These are phyloP conservation scores for Harpalus rubripes DNA, from an alignment of 2,888 invertebrate genomes.

Conservation along the genomic window DNA sequence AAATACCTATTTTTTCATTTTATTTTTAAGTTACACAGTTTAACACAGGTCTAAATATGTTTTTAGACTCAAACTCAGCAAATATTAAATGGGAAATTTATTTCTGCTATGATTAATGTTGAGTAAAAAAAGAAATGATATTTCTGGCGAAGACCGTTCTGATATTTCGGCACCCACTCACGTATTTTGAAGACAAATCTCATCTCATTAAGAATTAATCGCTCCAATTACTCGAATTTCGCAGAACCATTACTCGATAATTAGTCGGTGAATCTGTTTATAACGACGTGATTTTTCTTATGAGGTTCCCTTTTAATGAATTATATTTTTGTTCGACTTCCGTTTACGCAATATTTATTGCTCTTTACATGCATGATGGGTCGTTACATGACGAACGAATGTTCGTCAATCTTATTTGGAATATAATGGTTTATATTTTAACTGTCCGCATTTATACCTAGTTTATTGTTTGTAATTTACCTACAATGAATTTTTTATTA, in stretches of 20 bases:
- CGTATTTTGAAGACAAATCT: conserved; percentile 12
- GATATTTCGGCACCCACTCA: background rate
- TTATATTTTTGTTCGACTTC: conserved; percentile 27
- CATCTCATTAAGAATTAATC: conserved; percentile 12
- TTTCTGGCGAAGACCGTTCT: background rate
- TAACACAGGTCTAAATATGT: too few species aligned
- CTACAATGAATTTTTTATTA: conserved; percentile 22
- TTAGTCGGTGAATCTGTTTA: conserved; percentile 23
- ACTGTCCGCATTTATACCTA: background rate
- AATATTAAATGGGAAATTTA: background rate
- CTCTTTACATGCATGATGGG: conserved; percentile 15
- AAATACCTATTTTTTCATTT: too few species aligned
- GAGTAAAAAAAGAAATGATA: background rate
- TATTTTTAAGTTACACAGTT: too few species aligned
- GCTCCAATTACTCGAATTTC: conserved; percentile 3
- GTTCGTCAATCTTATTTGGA: background rate
- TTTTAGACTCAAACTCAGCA: too few species aligned
- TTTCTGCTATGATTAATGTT: background rate
- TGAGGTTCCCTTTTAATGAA: background rate
- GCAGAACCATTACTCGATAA: conserved; percentile 19
- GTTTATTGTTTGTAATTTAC: conserved; percentile 12
- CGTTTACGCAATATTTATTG: conserved; percentile 13
- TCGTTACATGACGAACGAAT: conserved; percentile 16
- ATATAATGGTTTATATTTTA: conserved; percentile 14
- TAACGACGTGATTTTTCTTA: conserved; percentile 18